Conservation (phyloP, 1,140 invertebrate species). For the Dinothrombium tinctorium region DNA sequence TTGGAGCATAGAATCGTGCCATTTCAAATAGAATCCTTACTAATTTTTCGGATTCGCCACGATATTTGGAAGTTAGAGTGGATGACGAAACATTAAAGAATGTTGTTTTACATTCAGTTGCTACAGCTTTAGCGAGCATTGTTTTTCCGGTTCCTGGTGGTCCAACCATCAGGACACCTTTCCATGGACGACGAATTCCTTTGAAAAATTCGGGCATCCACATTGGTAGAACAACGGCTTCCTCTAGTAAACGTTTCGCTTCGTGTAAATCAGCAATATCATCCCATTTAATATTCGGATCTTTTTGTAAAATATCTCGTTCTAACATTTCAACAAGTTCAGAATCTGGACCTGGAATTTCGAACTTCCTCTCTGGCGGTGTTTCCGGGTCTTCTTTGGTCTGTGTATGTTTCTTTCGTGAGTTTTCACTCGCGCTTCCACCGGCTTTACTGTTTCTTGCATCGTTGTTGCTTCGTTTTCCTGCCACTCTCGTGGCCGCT, state of each 20-base stretch:
- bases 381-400: neutral
- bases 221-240: constrained; percentile 92
- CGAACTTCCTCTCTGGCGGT: constrained; percentile 60
- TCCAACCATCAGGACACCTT: constrained; percentile 89
- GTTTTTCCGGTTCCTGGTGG: constrained; percentile 97
- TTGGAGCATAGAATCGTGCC: constrained; percentile 95
- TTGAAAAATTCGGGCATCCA: constrained; percentile 97
- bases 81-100: constrained; percentile 98
- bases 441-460: neutral
- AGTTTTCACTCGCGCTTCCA: neutral
- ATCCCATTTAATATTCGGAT: constrained; percentile 88
- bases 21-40: constrained; percentile 94
- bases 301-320: constrained; percentile 89
- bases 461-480: neutral
- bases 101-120: constrained; percentile 95
- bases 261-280: constrained; percentile 91
- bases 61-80: constrained; percentile 88
- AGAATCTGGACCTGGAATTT: constrained; percentile 60
- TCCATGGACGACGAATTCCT: constrained; percentile 74
- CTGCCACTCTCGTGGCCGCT: neutral
- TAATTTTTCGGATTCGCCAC: constrained; percentile 95
- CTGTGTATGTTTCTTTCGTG: neutral
- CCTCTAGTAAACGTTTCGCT: constrained; percentile 80
- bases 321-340: constrained; percentile 89
- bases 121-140: constrained; percentile 95